phyloP scores from a whole-genome alignment of 2,888 invertebrate genomes.

The Synergus umbraculus region DNA sequence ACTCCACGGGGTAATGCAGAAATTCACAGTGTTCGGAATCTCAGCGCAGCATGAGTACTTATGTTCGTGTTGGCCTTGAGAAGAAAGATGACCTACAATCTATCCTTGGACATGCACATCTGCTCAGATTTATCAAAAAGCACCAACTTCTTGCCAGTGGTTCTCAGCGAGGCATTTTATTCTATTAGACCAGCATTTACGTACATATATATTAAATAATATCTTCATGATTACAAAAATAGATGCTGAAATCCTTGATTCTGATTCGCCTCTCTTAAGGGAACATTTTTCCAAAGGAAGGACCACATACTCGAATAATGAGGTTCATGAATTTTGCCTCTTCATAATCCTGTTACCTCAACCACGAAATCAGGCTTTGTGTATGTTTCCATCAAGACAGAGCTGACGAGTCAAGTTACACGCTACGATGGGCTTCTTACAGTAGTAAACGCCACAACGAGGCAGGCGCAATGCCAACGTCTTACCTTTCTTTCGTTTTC shows the following conservation, averaged over 20 bases:
- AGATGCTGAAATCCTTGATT: no score
- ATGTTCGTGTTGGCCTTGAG: conserved; percentile 43
- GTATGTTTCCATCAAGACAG: background rate
- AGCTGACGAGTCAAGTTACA: conserved; percentile 46
- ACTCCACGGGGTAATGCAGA: conserved; percentile 41
- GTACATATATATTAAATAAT: background rate
- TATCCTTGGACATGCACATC: conserved; percentile 48
- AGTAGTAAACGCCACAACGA: conserved; percentile 45
- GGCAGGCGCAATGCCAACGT: conserved; percentile 45
- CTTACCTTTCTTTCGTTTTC: conserved; percentile 42
- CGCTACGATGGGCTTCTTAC: conserved; percentile 44
- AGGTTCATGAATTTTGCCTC: background rate
- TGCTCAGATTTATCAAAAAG: conserved; percentile 51
- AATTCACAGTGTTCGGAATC: conserved; percentile 42
- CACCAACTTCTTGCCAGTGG: conserved; percentile 25
- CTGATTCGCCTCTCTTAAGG: no score
- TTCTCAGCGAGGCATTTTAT: conserved; percentile 29
- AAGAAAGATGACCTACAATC: conserved; percentile 54
- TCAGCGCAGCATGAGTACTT: conserved; percentile 42
- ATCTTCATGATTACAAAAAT: no score
- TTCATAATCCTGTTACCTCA: background rate
- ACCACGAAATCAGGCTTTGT: background rate
- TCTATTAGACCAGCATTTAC: background rate
- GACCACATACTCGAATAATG: no score
- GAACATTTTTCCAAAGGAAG: no score